Conservation (phyloP, 2,113 vertebrate species). For the Apodemus sylvaticus region DNA sequence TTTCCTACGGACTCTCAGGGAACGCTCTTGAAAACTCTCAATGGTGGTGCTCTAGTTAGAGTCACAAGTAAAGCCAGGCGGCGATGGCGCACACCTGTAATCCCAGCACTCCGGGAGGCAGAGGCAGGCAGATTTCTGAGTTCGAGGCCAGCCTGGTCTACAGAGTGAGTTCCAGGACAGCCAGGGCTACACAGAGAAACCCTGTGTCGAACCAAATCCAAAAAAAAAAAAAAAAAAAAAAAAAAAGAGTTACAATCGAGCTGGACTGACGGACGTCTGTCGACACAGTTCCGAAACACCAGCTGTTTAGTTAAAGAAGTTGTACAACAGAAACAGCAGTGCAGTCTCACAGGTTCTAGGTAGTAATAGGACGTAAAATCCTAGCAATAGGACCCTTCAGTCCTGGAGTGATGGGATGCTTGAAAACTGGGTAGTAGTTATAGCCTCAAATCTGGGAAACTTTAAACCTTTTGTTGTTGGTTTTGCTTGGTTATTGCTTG, state of each 20-base stretch:
- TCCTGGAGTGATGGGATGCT: neutral
- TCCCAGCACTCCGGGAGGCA: too few relatives aligned
- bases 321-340: neutral
- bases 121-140: too few relatives aligned
- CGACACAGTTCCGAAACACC: neutral
- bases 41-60: neutral
- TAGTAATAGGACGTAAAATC: too few relatives aligned
- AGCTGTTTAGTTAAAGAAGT: neutral
- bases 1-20: slow-evolving; percentile 8
- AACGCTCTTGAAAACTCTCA: slow-evolving; percentile 26
- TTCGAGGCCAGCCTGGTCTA: too few relatives aligned
- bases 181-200: too few relatives aligned
- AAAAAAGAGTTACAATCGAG: too few relatives aligned
- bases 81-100: too few relatives aligned
- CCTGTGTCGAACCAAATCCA: too few relatives aligned
- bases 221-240: too few relatives aligned
- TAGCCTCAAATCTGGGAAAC: neutral
- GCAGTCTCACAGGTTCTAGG: neutral
- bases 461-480: neutral
- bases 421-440: neutral
- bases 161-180: too few relatives aligned
- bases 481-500: too few relatives aligned
- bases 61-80: neutral
- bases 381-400: neutral
- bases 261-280: neutral